Evolutionary conservation across 2,888 invertebrate species (phyloP), one percentile per base, ranked within the genome.

Genomic region (Melieria crassipennis): DNA sequence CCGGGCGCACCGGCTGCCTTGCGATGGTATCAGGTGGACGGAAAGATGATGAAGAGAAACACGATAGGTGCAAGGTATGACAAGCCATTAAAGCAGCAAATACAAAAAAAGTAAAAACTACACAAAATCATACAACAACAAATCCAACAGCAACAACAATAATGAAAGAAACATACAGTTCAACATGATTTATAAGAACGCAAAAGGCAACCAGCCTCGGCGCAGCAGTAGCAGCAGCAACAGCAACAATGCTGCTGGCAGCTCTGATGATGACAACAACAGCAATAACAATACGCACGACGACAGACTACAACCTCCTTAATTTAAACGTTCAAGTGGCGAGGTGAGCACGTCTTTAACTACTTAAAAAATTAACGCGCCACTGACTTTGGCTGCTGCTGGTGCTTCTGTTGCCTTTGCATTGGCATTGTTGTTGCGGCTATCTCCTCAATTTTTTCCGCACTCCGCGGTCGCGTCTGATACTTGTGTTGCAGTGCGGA

Each of bases 361-460:
- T 70, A 74, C 72, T 74, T 74, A 74, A 60, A 64, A 71, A 74
- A 74, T 74, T 71, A 74, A 72, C 74, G 70, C 70, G 72, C 72
- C 74, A 72, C 70, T 70, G 69, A 68, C 61, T 70, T 70, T 61
- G 56, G 65, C 61, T 58, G 58, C 10, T 48, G 43, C 52, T 67
- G 58, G 50, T 52, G 67, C 61, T 48, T 58, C 50, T 67, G 60
- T 16, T 50, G 43, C 46, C 67, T 67, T 58, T 60, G 1, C 60
- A 72, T 60, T 63, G 68, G 56, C 64, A 58, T 52, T 52, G 60
- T 58, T 43, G 56, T 64, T 55, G 58, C 61, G 48, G 58, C 50
- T 43, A 43, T 42, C 61, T 67, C 67, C 60, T 45, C 16, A 61
- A 52, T 30, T 30, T 30, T 30, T 67, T 50, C 67, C 67, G 67